Conservation (phyloP, 2,797 vertebrate genomes). For the Crax fasciolata region DNA sequence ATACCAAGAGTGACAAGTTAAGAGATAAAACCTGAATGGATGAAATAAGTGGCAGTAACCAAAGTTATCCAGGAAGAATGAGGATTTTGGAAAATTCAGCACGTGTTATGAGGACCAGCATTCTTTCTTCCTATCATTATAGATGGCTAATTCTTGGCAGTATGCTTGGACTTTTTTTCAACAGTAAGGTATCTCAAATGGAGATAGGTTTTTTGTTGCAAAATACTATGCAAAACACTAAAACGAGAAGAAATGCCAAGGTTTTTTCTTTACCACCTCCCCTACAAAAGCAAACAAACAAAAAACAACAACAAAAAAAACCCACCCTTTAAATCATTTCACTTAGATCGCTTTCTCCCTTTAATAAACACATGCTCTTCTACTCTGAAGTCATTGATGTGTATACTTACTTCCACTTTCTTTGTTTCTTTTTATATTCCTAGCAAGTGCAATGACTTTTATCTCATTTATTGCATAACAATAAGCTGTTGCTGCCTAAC, state of each 20-base stretch:
- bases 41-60: neutral
- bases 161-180: neutral
- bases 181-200: neutral
- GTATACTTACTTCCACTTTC: conserved; percentile 31
- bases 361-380: neutral
- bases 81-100: neutral
- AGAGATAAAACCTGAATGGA: neutral
- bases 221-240: neutral
- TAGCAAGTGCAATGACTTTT: conserved; percentile 57
- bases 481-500: conserved; percentile 60
- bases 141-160: neutral
- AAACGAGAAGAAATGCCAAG: neutral
- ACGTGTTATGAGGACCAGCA: neutral
- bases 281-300: no score
- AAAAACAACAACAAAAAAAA: neutral
- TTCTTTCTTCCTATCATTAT: neutral
- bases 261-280: no score
- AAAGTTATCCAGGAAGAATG: neutral
- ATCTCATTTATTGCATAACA: conserved; percentile 44
- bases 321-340: neutral
- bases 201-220: neutral
- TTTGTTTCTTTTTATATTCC: conserved; percentile 48
- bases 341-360: neutral
- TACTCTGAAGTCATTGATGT: neutral
- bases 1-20: neutral